These are phyloP conservation scores for Nipponia nippon DNA, from an alignment of 2,113 vertebrate species.

Conservation along the genomic window DNA sequence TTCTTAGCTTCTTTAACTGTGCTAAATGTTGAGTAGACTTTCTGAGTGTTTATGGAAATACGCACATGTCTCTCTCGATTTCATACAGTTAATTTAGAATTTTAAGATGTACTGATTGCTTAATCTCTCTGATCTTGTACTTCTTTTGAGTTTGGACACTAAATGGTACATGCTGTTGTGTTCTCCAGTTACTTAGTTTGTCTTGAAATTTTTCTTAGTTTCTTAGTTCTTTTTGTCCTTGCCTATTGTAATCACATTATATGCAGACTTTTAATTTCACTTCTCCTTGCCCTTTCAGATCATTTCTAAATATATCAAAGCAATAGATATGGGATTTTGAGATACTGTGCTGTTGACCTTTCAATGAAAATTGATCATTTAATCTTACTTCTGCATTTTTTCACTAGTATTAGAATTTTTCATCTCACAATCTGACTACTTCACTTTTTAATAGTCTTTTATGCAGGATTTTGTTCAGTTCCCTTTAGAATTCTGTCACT, in stretches of 20 bases:
- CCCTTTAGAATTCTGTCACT: not conserved
- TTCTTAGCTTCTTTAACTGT: not conserved
- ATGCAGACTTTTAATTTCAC: not conserved
- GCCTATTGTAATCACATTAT: not conserved
- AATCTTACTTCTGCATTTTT: not conserved
- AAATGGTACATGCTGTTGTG: not conserved
- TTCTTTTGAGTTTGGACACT: not conserved
- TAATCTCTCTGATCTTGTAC: not conserved
- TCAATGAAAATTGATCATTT: not conserved
- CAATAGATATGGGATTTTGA: not conserved
- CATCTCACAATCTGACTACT: not conserved
- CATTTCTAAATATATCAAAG: not conserved
- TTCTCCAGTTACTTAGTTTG: not conserved
- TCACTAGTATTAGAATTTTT: not conserved
- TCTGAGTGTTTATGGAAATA: not conserved
- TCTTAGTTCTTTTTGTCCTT: not conserved
- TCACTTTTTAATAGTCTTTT: not conserved
- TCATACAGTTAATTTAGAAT: not conserved
- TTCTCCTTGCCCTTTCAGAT: not conserved
- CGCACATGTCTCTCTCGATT: fast-evolving
- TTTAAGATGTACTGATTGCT: not conserved
- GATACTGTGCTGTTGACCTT: not conserved
- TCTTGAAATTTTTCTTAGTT: not conserved
- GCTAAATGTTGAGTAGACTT: not conserved
- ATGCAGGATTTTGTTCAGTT: not conserved